Conservation (phyloP, 1,140 invertebrate species). For the Meloidogyne chitwoodi region DNA sequence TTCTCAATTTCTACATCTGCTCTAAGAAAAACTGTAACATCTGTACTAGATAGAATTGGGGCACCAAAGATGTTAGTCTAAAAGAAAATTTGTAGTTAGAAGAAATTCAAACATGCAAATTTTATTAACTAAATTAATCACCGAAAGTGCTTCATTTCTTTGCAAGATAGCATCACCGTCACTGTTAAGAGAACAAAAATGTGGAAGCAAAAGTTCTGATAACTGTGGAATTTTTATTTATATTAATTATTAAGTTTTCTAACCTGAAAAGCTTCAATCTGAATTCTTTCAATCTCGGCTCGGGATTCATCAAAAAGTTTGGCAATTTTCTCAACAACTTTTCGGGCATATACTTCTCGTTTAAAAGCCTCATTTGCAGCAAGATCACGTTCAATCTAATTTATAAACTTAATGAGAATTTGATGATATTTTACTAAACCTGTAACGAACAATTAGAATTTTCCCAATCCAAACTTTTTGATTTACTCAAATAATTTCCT, state of each 20-base stretch:
- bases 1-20: slow-evolving; percentile 8
- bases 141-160: background rate
- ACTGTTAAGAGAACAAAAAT: slow-evolving; percentile 20
- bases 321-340: slow-evolving; percentile 35
- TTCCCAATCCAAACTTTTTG: slow-evolving; percentile 42
- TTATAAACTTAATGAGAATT: background rate
- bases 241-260: background rate
- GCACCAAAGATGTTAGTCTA: background rate
- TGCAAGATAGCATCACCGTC: background rate
- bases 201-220: slow-evolving; percentile 41
- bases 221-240: slow-evolving; percentile 27
- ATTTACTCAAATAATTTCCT: slow-evolving; percentile 35
- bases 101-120: background rate
- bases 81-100: background rate
- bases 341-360: slow-evolving; percentile 25
- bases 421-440: background rate
- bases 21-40: slow-evolving; percentile 14
- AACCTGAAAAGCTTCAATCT: slow-evolving; percentile 2
- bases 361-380: slow-evolving; percentile 41
- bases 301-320: slow-evolving; percentile 24
- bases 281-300: slow-evolving; percentile 32
- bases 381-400: slow-evolving; percentile 39
- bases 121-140: background rate
- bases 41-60: slow-evolving; percentile 1
- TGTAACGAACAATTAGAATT: slow-evolving; percentile 22